Conservation (phyloP, 2,797 vertebrate genomes). For the Fringilla coelebs region DNA sequence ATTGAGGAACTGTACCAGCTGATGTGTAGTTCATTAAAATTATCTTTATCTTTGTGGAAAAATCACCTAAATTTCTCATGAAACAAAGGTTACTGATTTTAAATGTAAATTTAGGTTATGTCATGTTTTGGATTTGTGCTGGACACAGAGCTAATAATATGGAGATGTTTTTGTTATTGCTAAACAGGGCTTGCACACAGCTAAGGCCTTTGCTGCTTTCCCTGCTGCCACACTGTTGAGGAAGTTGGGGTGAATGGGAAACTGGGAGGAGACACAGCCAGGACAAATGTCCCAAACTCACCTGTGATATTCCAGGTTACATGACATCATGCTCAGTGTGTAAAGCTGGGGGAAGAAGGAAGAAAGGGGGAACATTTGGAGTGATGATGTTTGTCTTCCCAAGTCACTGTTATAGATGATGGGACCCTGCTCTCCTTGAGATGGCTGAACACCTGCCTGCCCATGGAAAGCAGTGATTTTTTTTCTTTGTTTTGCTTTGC, state of each 20-base stretch:
- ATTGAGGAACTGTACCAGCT: background rate
- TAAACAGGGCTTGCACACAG: background rate
- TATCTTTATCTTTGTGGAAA: background rate
- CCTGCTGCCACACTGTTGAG: background rate
- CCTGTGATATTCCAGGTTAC: background rate
- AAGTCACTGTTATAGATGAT: rapidly evolving
- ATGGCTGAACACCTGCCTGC: background rate
- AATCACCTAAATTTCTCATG: background rate
- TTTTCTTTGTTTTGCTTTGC: background rate
- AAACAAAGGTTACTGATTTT: background rate
- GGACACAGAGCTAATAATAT: background rate
- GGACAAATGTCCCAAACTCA: background rate
- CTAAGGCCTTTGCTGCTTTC: background rate
- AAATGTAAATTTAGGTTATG: background rate
- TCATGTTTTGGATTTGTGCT: background rate
- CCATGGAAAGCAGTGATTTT: background rate
- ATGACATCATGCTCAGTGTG: background rate
- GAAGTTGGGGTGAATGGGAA: background rate
- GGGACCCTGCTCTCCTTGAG: background rate
- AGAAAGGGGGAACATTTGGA: background rate
- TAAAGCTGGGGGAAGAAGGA: background rate
- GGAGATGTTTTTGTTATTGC: background rate
- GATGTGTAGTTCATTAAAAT: background rate
- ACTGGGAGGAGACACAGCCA: background rate
- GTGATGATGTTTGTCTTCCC: background rate